Conservation (phyloP, 2,113 vertebrate species). For the Tachuris rubrigastra region DNA sequence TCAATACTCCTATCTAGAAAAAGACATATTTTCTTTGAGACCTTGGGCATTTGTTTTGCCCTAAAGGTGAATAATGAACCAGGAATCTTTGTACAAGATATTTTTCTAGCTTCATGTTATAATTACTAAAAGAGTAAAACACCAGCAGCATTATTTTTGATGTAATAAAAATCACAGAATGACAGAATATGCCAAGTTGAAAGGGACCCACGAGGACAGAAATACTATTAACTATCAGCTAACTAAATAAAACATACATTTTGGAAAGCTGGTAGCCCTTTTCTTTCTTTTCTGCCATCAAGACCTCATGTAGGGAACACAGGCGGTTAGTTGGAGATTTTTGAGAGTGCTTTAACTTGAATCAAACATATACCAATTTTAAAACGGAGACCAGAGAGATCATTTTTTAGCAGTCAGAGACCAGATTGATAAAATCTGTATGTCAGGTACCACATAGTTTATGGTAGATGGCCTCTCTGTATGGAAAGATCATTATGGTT, state of each 20-base stretch:
- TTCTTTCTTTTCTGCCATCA: neutral
- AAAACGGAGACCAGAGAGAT: neutral
- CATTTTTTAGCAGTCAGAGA: neutral
- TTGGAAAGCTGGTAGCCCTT: neutral
- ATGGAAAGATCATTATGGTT: neutral
- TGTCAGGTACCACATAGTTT: neutral
- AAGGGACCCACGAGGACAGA: neutral
- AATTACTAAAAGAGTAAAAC: neutral
- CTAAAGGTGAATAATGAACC: neutral
- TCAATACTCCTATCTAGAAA: neutral
- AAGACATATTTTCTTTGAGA: neutral
- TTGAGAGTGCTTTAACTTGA: neutral
- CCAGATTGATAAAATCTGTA: neutral
- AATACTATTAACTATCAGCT: neutral
- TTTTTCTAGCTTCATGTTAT: neutral
- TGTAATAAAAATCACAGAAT: neutral
- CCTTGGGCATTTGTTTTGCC: neutral
- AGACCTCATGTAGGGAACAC: neutral
- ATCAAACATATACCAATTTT: neutral
- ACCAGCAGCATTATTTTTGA: neutral
- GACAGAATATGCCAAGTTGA: neutral
- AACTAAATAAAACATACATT: neutral
- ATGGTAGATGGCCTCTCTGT: neutral
- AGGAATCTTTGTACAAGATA: neutral
- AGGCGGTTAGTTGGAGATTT: neutral